A percentile compares a stretch with the other conserved stretches of the same genome.
Evolutionary conservation across 1,140 invertebrate genomes (phyloP).

Genomic region (Anagrus nilaparvatae): DNA sequence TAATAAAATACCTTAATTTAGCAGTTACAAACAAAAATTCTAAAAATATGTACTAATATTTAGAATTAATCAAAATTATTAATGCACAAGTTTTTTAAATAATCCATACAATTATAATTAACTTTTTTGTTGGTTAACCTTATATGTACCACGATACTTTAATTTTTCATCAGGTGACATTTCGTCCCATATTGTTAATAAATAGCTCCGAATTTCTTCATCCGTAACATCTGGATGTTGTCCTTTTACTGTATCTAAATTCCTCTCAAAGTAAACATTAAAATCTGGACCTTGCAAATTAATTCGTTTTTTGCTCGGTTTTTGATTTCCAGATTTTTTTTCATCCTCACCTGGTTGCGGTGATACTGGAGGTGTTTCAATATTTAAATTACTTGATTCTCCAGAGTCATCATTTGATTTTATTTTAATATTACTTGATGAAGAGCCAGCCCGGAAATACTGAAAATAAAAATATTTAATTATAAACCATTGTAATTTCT

Average conservation of each 20-base stretch:
- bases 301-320: slow-evolving; percentile 15
- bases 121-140: no score
- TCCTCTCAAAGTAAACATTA: slow-evolving; percentile 38
- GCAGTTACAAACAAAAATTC: no score
- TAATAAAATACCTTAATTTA: no score
- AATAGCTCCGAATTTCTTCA: slow-evolving; percentile 37
- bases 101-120: no score
- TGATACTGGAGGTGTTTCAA: slow-evolving; percentile 15
- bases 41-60: no score
- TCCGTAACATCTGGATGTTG: slow-evolving; percentile 37
- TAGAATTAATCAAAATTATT: no score
- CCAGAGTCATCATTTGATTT: not conserved
- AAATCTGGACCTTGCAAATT: slow-evolving; percentile 27
- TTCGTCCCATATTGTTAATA: slow-evolving; percentile 39
- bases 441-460: no score
- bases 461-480: slow-evolving; percentile 7
- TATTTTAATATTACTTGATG: no score
- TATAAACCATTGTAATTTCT: no score
- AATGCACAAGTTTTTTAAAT: no score
- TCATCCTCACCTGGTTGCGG: slow-evolving; percentile 11
- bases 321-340: slow-evolving; percentile 3
- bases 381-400: slow-evolving; percentile 10
- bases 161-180: slow-evolving; percentile 19
- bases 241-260: slow-evolving; percentile 38
- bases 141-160: slow-evolving; percentile 15